Evolutionary conservation across 2,888 invertebrate species (phyloP), one percentile per base, ranked within the genome.

Genomic region (Rosalia funebris): DNA sequence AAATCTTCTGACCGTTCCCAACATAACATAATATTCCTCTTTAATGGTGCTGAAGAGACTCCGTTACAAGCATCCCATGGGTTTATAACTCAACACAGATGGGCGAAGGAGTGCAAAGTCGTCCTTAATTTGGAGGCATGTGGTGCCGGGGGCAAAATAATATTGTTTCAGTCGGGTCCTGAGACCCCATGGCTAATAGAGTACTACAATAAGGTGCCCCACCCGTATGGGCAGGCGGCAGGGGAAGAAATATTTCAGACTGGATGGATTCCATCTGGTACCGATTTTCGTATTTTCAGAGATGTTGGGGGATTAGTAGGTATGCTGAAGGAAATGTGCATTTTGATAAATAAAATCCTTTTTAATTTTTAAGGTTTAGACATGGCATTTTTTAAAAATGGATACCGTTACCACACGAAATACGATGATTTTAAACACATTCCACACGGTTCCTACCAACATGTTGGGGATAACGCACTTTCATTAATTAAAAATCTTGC

Each of bases 101-200:
- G 96, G 97, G 89, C 93, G 0, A 84, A 87, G 60, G 87, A 90
- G 63, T 86, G 92, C 15, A 86, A 87, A 45, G 58, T 63, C 12
- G 90, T 97, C 60, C 87, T 98, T 54, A 98, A 98, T 81, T 80
- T 98, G 68, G 98, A 98, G 79, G 91, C 96, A 0, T 93, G 92
- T 48, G 98, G 98, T 0, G 91, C 91, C n/a, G 97, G 96, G 20
- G 97, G 96, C 0, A 89, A 93, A 58, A 94, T 96, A 71, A 86
- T 92, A 55, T 83, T 98, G 4, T 98, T 98, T 77, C 98, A 98
- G 84, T 88, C 91, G 32, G 92, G 92, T 0, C 93, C 93, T 3
- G 83, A 85, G 53, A 88, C 89, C 75, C 86, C 89, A 0, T 87
- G 92, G 82, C 79, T 92, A 0, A 81, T 92, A 70, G 82, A 83